These are phyloP conservation scores for Aphidius ervi DNA, from an alignment of 1,140 invertebrate genomes.

Conservation along the genomic window DNA sequence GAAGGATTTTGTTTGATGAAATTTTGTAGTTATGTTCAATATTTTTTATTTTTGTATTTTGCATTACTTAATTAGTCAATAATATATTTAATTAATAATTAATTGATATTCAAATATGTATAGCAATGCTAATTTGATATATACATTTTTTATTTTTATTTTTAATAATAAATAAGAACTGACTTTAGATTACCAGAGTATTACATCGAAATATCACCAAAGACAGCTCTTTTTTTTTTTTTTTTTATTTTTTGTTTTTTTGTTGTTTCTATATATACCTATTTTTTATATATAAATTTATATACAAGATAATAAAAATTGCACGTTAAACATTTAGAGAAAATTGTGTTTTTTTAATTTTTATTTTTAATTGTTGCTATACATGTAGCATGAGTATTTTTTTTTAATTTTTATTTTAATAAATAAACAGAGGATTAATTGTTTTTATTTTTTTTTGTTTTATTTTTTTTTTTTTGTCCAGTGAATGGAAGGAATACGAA, in stretches of 20 bases:
- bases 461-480: constrained; percentile 11
- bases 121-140: constrained; percentile 42
- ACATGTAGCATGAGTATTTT: constrained; percentile 5
- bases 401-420: constrained; percentile 7
- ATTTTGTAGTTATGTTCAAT: constrained; percentile 20
- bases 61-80: constrained; percentile 29
- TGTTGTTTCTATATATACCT: too few relatives aligned
- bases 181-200: constrained; percentile 27
- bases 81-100: constrained; percentile 39
- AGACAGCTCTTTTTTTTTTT: neutral
- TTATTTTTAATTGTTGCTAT: constrained; percentile 24
- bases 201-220: constrained; percentile 14
- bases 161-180: constrained; percentile 20
- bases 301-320: constrained; percentile 26
- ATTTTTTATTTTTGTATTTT: constrained; percentile 20
- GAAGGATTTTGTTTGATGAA: constrained; percentile 29
- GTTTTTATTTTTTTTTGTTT: constrained; percentile 27
- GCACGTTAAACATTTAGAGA: constrained; percentile 24
- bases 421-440: constrained; percentile 10
- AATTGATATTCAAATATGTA: constrained; percentile 36
- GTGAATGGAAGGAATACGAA: constrained; percentile 43
- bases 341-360: constrained; percentile 10
- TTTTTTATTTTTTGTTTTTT: too few relatives aligned
- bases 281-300: constrained; percentile 14
- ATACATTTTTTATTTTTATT: constrained; percentile 42